Evolutionary conservation across 2,113 vertebrate genomes (phyloP).

Genomic region (Corythaeola cristata): DNA sequence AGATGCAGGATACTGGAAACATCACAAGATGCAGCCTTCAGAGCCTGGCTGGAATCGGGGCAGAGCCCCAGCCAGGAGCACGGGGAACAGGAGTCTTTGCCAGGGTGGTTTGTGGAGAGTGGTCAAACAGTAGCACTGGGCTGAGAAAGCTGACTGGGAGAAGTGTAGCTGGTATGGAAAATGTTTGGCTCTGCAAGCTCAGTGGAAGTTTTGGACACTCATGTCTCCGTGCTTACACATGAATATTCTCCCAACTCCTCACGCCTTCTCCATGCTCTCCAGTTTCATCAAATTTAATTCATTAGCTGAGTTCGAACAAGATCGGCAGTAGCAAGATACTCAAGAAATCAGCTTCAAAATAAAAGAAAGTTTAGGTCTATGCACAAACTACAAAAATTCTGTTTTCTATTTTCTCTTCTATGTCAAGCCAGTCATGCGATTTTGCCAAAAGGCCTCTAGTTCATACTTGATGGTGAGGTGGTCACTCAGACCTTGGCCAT

Average conservation of each 20-base stretch:
- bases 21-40: background rate
- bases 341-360: background rate
- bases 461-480: background rate
- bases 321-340: background rate
- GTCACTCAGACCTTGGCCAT: background rate
- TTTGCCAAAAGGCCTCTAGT: background rate
- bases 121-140: background rate
- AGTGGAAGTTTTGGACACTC: background rate
- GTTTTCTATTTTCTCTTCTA: background rate
- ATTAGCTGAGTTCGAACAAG: background rate
- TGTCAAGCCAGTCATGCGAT: background rate
- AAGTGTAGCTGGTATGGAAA: background rate
- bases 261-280: background rate
- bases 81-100: background rate
- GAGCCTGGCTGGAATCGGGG: rapidly evolving
- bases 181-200: background rate
- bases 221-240: background rate
- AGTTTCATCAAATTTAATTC: background rate
- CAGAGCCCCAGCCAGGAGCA: background rate
- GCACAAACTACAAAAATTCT: background rate
- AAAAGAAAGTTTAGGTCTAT: background rate
- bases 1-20: background rate
- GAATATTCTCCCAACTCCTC: background rate
- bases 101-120: background rate
- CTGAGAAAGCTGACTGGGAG: background rate